These are phyloP conservation scores for Drosophila virilis DNA, from an alignment of 1,140 invertebrate genomes.

Conservation along the genomic window DNA sequence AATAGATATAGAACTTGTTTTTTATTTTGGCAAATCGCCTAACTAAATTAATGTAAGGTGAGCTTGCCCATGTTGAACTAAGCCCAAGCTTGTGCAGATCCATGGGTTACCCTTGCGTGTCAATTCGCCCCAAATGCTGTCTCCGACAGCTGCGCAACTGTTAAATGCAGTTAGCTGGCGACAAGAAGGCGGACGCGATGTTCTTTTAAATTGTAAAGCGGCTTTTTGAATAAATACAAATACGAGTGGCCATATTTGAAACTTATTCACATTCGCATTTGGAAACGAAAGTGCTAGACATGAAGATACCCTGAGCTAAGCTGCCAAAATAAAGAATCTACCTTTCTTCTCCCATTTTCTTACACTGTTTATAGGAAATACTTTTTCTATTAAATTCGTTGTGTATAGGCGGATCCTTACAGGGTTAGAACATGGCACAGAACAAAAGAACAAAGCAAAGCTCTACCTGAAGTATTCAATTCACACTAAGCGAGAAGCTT, in stretches of 20 bases:
- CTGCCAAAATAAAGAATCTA: too few relatives aligned
- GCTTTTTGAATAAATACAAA: constrained; percentile 47
- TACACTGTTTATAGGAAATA: too few relatives aligned
- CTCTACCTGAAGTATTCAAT: too few relatives aligned
- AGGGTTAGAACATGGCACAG: too few relatives aligned
- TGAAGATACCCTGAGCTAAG: too few relatives aligned
- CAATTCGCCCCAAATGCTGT: constrained; percentile 25
- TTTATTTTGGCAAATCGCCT: neutral
- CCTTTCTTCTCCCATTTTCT: too few relatives aligned
- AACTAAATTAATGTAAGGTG: neutral
- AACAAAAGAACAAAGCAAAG: too few relatives aligned
- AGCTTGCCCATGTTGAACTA: constrained; percentile 3
- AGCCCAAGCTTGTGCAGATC: neutral
- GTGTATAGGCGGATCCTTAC: too few relatives aligned
- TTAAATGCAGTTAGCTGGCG: constrained; percentile 68
- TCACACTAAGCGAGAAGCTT: too few relatives aligned
- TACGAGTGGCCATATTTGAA: constrained; percentile 12
- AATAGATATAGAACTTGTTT: neutral
- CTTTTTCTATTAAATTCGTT: too few relatives aligned
- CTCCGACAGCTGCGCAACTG: constrained; percentile 65
- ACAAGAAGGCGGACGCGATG: constrained; percentile 36
- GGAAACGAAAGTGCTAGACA: too few relatives aligned
- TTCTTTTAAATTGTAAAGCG: constrained; percentile 73
- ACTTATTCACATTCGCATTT: constrained; percentile 13
- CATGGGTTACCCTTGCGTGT: constrained; percentile 27